phyloP scores from a whole-genome alignment of 2,113 vertebrate species.

The Actenoides lindsayi region DNA sequence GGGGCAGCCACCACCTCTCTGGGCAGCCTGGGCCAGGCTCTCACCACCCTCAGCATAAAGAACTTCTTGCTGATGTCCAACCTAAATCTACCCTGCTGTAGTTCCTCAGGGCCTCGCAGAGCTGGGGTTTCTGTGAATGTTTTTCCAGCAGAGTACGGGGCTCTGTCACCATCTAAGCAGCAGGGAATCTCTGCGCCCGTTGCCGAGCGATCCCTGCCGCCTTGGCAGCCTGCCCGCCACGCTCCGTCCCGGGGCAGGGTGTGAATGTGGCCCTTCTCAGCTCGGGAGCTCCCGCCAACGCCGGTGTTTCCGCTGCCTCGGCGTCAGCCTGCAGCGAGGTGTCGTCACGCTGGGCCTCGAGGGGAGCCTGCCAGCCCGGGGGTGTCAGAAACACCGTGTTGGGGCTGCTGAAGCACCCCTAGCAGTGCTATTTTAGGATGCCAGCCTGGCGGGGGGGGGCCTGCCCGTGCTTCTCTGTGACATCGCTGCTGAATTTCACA shows the following conservation, averaged over 20 bases:
- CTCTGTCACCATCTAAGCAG: not conserved
- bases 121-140: not conserved
- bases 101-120: accelerated
- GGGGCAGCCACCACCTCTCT: not conserved
- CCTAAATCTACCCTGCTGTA: not conserved
- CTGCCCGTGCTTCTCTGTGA: accelerated
- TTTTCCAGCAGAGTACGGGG: not conserved
- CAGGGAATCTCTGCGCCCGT: not conserved
- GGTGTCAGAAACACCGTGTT: accelerated
- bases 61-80: not conserved
- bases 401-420: not conserved
- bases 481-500: accelerated
- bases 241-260: not conserved
- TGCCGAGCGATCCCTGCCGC: not conserved
- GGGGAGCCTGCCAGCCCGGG: not conserved
- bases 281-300: not conserved
- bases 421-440: not conserved
- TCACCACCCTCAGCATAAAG: not conserved
- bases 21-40: not conserved
- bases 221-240: not conserved
- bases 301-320: not conserved
- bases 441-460: not conserved
- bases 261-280: not conserved
- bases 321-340: not conserved
- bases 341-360: not conserved